Base-by-base conservation (phyloP, 23 tunicate genomes). In the Phallusia fumigata region DNA sequence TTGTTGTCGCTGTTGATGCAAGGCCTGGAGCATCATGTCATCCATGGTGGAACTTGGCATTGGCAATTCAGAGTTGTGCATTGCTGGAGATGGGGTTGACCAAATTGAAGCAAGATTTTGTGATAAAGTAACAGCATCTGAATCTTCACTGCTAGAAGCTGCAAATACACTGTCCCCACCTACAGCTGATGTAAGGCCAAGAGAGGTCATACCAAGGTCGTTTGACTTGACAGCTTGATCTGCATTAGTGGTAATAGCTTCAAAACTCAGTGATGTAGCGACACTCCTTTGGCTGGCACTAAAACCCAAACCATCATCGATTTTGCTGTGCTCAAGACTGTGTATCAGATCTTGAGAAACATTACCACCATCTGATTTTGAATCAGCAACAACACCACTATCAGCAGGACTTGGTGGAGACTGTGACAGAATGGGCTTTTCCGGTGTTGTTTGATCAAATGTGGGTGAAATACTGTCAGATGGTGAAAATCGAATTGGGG, bases 321-420 rank as follows among this genome's bases (percentile, higher is more conserved):
- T 19, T 72, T 81, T 81, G 44, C 21, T 24, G n/a, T 76, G 85
- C 18, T 87, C 91, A 40, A 87, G 64, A 47, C 52, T 81, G 13
- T 87, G 91, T 19, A 87, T 58, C 31, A 75, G 58, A 36, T 87
- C 91, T 76, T 87, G 91, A 11, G 91, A 82, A 24, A 82, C 52
- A 76, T 81, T 87, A 30, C 78, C 79, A 16, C 76, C 53, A 12
- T 87, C 91, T 58, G 86, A 87, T 53, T 87, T 87, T 30, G 91
- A 76, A 65, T 89, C 94, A 30, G 88, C 79, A 5, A 89, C 88
- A 10, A 89, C 94, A 40, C 94, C 94, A 75, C 94, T 89, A 52
- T 89, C 94, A 21, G 94, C 94, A 0, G 94, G 94, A 34, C 88
- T 84, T 0, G 94, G 94, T 30, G 94, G 94, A 0, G 88, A 81